These are phyloP conservation scores for Danaus melanippus DNA, from an alignment of 1,140 invertebrate genomes.

Conservation along the genomic window DNA sequence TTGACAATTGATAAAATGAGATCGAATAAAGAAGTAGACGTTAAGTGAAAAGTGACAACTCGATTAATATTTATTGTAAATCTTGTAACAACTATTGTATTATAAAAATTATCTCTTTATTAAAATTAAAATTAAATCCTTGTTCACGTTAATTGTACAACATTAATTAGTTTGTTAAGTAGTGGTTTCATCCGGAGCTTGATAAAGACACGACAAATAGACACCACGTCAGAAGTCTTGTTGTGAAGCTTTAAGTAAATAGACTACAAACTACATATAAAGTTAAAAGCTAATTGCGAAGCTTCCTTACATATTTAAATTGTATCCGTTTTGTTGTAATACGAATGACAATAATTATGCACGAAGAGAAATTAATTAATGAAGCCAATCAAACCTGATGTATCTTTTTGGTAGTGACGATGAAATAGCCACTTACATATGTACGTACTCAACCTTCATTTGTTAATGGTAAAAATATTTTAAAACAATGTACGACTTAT, in stretches of 20 bases:
- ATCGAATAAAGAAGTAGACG: slow-evolving; percentile 48
- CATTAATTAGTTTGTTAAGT: slow-evolving; percentile 25
- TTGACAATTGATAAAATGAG: slow-evolving; percentile 64
- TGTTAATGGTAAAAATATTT: neutral
- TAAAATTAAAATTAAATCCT: neutral
- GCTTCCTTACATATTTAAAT: slow-evolving; percentile 6
- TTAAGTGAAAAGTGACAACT: slow-evolving; percentile 53
- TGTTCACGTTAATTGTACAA: slow-evolving; percentile 11
- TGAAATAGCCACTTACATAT: neutral
- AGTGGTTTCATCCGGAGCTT: slow-evolving; percentile 17
- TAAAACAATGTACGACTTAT: too few species aligned
- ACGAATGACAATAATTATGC: too few species aligned
- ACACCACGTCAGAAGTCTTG: slow-evolving; percentile 12
- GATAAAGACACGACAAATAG: slow-evolving; percentile 17
- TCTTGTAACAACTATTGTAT: too few species aligned
- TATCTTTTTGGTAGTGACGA: too few species aligned
- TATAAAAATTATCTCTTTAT: too few species aligned
- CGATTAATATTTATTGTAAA: neutral
- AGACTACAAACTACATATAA: slow-evolving; percentile 13
- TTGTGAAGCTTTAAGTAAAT: slow-evolving; percentile 16
- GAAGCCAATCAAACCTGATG: too few species aligned
- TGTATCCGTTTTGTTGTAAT: too few species aligned
- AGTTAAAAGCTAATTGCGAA: slow-evolving; percentile 14
- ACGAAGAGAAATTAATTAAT: too few species aligned
- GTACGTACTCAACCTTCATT: neutral